phyloP scores from a whole-genome alignment of 2,797 vertebrate genomes.

The Rhinoraja longicauda region DNA sequence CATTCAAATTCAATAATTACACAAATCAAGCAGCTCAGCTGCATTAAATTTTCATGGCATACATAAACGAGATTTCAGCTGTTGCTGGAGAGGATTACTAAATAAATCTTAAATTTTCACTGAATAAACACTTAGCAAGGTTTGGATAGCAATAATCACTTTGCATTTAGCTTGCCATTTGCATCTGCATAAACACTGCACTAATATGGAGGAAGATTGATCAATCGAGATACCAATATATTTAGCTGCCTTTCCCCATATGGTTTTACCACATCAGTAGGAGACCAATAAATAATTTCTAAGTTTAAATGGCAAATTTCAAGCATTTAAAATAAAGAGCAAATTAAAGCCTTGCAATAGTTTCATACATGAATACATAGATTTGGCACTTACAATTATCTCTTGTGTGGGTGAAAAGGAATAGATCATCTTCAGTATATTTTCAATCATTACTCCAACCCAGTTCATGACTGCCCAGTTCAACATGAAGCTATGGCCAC shows the following conservation, averaged over 20 bases:
- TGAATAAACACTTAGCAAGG: neutral
- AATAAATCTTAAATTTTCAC: neutral
- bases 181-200: neutral
- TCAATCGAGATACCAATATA: neutral
- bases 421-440: constrained; percentile 60
- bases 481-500: constrained; percentile 81
- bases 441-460: constrained; percentile 78
- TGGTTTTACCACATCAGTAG: too few relatives aligned
- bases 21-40: neutral
- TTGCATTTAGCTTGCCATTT: constrained; percentile 7
- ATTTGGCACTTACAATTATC: constrained; percentile 65
- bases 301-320: neutral
- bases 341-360: neutral
- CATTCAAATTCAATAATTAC: neutral
- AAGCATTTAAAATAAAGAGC: neutral
- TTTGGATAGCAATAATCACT: constrained; percentile 19
- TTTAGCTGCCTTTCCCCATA: neutral
- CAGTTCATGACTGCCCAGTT: constrained; percentile 90
- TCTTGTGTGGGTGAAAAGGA: constrained; percentile 55
- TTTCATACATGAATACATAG: neutral
- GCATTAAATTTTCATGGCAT: constrained; percentile 26
- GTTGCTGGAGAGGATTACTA: neutral
- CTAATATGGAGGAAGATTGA: constrained; percentile 4
- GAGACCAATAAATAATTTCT: neutral
- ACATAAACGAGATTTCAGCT: constrained; percentile 23